Evolutionary conservation across 2,888 invertebrate species (phyloP).

Genomic region (Xanthia icteritia): DNA sequence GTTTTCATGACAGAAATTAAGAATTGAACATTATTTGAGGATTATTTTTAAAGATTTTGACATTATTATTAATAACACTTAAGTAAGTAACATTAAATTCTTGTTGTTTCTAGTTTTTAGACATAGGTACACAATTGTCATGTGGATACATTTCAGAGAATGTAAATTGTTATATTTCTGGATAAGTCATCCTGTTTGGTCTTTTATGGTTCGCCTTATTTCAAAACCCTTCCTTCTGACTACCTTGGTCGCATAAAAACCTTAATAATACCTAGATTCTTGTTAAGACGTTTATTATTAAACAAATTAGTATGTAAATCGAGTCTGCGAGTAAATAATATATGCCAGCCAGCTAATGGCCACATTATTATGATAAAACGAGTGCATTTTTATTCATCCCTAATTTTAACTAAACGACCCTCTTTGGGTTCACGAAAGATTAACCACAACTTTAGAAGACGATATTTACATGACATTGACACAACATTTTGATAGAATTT

Average conservation of each 20-base stretch:
- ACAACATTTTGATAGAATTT: slow-evolving; percentile 37
- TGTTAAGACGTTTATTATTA: slow-evolving; percentile 3
- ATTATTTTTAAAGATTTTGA: no score
- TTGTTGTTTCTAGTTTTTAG: not conserved
- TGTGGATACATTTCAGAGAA: not conserved
- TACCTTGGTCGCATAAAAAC: not conserved
- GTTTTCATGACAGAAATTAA: not conserved
- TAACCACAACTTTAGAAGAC: slow-evolving; percentile 78
- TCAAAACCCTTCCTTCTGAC: not conserved
- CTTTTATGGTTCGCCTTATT: not conserved
- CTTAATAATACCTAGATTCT: not conserved
- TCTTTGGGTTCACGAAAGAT: slow-evolving; percentile 85
- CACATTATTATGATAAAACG: slow-evolving; percentile 83
- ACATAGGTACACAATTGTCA: not conserved
- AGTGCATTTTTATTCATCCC: slow-evolving; percentile 84
- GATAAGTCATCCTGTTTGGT: no score
- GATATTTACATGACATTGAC: slow-evolving; percentile 82
- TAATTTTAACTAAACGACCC: slow-evolving; percentile 86
- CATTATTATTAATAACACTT: no score
- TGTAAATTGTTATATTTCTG: not conserved
- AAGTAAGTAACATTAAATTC: no score
- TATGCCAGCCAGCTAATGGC: slow-evolving; percentile 76
- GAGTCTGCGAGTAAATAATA: slow-evolving; percentile 42
- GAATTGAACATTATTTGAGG: not conserved
- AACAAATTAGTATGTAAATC: slow-evolving; percentile 61